Base-by-base conservation (phyloP, 2,888 invertebrate species). In the Brachyopa scutellaris region DNA sequence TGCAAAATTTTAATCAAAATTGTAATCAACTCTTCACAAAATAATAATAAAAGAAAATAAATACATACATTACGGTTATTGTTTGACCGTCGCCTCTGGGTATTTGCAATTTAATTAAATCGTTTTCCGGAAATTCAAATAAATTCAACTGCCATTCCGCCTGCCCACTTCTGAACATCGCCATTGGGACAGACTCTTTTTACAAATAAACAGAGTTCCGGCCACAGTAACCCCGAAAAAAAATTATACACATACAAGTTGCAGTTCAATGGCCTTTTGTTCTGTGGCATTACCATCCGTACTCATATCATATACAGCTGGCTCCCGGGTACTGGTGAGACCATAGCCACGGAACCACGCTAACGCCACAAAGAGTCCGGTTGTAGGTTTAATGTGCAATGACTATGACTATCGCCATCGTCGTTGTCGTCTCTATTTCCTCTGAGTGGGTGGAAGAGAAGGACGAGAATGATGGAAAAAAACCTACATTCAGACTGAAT, bases 91-190 rank as follows among this genome's bases (percentile, higher is more conserved):
- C 36, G 38, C 7, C 19, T 13, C 40, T 47, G 61, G 73, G 66
- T 53, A 73, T 79, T 80, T 74, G 74, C 70, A 82, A 82, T 77
- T 82, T 82, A 82, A 82, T 82, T 76, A 82, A 82, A 82, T 77
- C 76, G 76, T 66, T 76, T 70, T 76, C 62, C 70, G 82, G 70
- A 82, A 72, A 70, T 72, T 62, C 76, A 72, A 70, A 82, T 82
- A 77, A 77, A 82, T 82, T 72, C 69, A 64, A 76, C 62, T 33
- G 40, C 73, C 67, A 15, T 31, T 38, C 36, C n/a, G n/a, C 3
- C 33, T n/a, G 6, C 23, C 13, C n/a, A n/a, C n/a, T n/a, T n/a
- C n/a, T n/a, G n/a, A n/a, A 9, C 31, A 19, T n/a, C 19, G 15
- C 13, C 8, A 3, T 21, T 7, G 21, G 26, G 26, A 9, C 49